Percentiles rank a stretch among this genome's conserved stretches.
phyloP scores from a whole-genome alignment of 2,888 invertebrate genomes.

The Pyrocoelia pectoralis region DNA sequence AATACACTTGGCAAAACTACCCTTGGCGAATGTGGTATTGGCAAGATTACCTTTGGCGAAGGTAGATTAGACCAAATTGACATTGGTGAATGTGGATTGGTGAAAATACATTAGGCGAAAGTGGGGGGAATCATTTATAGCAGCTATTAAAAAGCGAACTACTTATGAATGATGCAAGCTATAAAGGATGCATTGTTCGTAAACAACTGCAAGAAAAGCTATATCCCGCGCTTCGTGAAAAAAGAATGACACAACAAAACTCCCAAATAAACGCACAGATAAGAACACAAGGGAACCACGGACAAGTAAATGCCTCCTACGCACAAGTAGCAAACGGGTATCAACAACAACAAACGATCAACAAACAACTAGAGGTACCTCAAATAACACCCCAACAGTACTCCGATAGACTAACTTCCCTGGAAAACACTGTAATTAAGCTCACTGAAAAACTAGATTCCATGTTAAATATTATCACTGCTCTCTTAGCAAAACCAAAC shows the following conservation, averaged over 20 bases:
- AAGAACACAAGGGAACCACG: background rate
- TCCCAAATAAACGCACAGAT: background rate
- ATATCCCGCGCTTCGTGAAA: background rate
- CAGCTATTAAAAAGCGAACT: no score
- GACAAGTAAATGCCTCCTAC: background rate
- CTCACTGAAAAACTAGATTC: background rate
- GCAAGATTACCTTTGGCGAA: no score
- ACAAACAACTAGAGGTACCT: constrained; percentile 1
- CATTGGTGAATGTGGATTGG: no score
- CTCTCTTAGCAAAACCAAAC: constrained; percentile 3
- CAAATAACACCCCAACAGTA: constrained; percentile 8
- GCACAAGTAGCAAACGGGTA: no score
- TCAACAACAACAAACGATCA: background rate
- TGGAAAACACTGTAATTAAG: constrained; percentile 1
- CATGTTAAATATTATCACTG: constrained; percentile 6
- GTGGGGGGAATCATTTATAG: no score
- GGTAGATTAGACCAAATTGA: no score
- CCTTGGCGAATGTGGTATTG: no score
- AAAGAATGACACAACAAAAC: background rate
- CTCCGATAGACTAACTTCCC: background rate
- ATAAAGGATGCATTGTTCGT: background rate
- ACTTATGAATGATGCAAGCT: no score
- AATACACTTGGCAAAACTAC: no score
- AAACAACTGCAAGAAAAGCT: constrained; percentile 7
- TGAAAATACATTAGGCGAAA: no score